Evolutionary conservation across 1,140 invertebrate species (phyloP), one percentile per base, ranked within the genome.

Genomic region (Heliothis virescens): DNA sequence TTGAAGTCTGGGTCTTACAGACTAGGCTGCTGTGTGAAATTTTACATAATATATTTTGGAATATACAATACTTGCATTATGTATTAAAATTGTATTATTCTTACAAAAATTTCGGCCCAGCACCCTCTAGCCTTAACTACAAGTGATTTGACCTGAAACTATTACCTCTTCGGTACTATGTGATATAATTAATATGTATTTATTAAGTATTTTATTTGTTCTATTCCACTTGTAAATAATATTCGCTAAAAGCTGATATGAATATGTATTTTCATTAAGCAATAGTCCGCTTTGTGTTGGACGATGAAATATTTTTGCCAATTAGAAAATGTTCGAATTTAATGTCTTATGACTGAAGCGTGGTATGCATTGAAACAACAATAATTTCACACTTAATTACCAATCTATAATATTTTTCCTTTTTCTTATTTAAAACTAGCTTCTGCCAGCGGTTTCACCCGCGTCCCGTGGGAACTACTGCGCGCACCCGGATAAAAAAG

Each of bases 111-210:
- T 47, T 52, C 34, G 41, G 52, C 71, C 18, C 72, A 48, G 72
- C 50, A 47, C 41, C 3, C 4, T 55, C 41, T 63, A 62, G 50
- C 29, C 47, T 63, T 62, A 59, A 53, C 34, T 26, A 18, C 34
- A 13, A 65, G 74, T 76, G 71, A 75, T 69, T 80, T 75, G 79
- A 80, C 47, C 41, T 82, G 47, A 47, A 81, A 83, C 76, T 59
- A 79, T 83, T 83, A 83, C 82, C 82, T 83, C 79, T 83, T 72
- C 52, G 76, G 83, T 84, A 79, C 78, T 77, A 79, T 84, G 83
- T 84, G 80, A 82, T 84, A 82, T 82, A 77, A 79, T 52, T 75
- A 59, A 65, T 76, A 76, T 76, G 26, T 76, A 76, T 55, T n/a
- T 41, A 41, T 63, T 76, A 76, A 48, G 48, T 16, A 47, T 53